Base-by-base conservation (phyloP, 2,113 vertebrate genomes). In the Orycteropus afer region DNA sequence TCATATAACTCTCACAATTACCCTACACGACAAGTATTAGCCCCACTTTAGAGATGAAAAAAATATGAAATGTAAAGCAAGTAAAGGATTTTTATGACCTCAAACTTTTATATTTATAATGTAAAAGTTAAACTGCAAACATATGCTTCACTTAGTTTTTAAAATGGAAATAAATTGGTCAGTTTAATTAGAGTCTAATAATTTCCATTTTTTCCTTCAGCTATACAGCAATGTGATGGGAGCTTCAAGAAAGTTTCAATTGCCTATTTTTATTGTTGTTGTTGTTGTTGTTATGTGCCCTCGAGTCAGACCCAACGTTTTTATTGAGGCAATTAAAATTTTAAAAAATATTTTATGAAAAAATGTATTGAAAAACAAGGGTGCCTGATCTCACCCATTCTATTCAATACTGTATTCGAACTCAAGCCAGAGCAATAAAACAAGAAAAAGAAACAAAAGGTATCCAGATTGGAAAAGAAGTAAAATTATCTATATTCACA, bases 131-230 rank as follows among this genome's bases (percentile, higher is more conserved):
- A 93, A 88, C 73, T 87, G 42, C 12, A 90, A 79, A 20, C 32
- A 82, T 61, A 25, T 89, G 84, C 13, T 86, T 90, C 20, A 59
- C 20, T 80, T 84, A 34, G 34, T 76, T 76, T 95, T 88, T 73
- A 53, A 80, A 85, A 94, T 45, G 53, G 18, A 90, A 91, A 87
- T 49, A 53, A 91, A 47, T 37, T 82, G 42, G 42, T 84, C 40
- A 86, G 27, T 57, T 82, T 89, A 93, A 78, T 59, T 23, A 29
- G 22, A 88, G 15, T 74, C 63, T 89, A 91, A 55, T 77, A 83
- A 95, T 80, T 94, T 71, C 59, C 82, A 69, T 92, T 89, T 85
- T 95, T 37, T 14, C 45, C 71, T 82, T 82, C 61, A 91, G 57
- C 53, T 49, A 73, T 29, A 80, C 1, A n/a, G 15, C 40, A 42